Percentiles rank a stretch among this genome's conserved stretches.
These are phyloP conservation scores for Amphiprion percula DNA, from an alignment of 2,113 vertebrate species.

Conservation along the genomic window DNA sequence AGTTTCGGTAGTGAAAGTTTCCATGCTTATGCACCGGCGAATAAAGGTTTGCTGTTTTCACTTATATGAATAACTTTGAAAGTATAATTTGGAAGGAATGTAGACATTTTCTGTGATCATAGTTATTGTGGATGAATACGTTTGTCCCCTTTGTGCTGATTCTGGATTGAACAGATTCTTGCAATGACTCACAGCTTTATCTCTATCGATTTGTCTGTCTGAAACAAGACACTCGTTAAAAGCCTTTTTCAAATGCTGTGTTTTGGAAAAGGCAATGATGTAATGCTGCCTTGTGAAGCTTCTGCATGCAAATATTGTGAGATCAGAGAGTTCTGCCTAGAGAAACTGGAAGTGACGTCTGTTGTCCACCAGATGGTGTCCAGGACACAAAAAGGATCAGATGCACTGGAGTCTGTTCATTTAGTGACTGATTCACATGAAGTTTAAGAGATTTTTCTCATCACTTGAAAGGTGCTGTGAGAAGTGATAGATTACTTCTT, in stretches of 20 bases:
- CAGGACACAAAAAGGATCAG: not conserved
- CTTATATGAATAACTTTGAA: not conserved
- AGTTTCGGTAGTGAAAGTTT: conserved; percentile 32
- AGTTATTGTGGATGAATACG: not conserved
- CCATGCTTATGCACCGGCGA: conserved; percentile 4
- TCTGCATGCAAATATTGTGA: conserved; percentile 41
- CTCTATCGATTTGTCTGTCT: not conserved
- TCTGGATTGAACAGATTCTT: conserved; percentile 1
- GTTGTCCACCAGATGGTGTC: conserved; percentile 70
- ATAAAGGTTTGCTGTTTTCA: not conserved
- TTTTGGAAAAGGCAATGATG: conserved; percentile 46
- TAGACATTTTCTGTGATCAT: not conserved
- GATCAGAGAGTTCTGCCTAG: not conserved
- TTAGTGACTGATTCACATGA: not conserved
- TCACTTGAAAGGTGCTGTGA: not conserved
- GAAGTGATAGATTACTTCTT: no score
- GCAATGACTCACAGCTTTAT: conserved; percentile 15
- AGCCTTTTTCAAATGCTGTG: not conserved
- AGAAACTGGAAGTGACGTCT: not conserved
- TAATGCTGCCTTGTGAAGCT: conserved; percentile 34
- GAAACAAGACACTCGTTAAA: not conserved
- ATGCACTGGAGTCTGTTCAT: no score
- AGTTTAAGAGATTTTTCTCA: not conserved
- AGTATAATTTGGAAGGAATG: not conserved
- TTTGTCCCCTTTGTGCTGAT: not conserved